Percentiles rank a stretch among this genome's conserved stretches.
Evolutionary conservation across 2,888 invertebrate genomes (phyloP).

Genomic region (Oxystoma pomonae): DNA sequence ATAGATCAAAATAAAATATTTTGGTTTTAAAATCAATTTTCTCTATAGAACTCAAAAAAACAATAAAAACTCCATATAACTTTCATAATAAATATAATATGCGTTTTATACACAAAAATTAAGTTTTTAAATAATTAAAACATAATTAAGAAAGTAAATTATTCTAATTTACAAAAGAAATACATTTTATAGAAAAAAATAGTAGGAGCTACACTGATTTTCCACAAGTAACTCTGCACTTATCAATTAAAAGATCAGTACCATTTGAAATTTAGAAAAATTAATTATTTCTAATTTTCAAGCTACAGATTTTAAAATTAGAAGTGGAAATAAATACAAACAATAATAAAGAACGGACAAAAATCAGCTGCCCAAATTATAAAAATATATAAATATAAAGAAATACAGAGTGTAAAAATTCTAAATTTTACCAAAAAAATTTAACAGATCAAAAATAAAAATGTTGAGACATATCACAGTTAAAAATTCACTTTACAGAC

Average conservation of each 20-base stretch:
- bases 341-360: too few species aligned
- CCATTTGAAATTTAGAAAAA: too few species aligned
- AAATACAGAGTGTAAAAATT: not conserved
- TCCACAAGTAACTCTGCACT: too few species aligned
- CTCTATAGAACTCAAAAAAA: too few species aligned
- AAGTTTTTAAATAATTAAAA: not conserved
- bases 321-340: too few species aligned
- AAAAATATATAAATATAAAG: not conserved
- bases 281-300: too few species aligned
- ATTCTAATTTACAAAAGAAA: not conserved
- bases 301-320: too few species aligned
- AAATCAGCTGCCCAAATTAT: too few species aligned
- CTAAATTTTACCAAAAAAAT: not conserved
- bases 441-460: not conserved
- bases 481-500: conserved; percentile 2
- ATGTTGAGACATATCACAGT: conserved; percentile 4
- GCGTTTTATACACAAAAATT: not conserved
- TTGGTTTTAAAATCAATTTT: too few species aligned
- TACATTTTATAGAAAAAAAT: not conserved
- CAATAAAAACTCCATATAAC: not conserved
- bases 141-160: not conserved
- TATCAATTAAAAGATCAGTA: too few species aligned
- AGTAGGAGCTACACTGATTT: not conserved
- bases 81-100: not conserved
- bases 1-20: too few species aligned